Base-by-base conservation (phyloP, 2,797 vertebrate species). In the Gymnopithys bicolor region DNA sequence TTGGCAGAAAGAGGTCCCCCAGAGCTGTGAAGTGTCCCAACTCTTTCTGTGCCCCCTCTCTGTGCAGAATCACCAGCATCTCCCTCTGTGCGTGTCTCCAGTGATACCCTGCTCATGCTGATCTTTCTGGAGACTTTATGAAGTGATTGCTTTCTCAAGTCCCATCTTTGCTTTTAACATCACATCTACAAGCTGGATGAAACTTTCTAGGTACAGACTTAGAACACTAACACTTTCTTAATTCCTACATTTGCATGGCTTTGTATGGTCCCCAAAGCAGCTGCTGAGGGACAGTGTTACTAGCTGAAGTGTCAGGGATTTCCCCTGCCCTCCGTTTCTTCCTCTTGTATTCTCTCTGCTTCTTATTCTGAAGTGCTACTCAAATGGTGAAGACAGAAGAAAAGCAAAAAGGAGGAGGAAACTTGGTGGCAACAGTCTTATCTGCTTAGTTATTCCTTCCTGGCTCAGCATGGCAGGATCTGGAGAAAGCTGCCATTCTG, bases 181-280 rank as follows among this genome's bases (percentile, higher is more conserved):
- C 52, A 7, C 43, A 59, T 56, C 64, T 27, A 8, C 0, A 0
- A 59, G 17, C 52, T 67, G 32, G 21, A 2, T 23, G 48, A n/a
- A 45, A 7, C 37, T 33, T 39, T 37, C 21, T 19, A 21, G 10
- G 7, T 39, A 28, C 27, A 48, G 60, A 19, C 22, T 78, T 66
- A 33, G 41, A 76, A 21, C 0, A 2, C 11, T 1, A 9, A 23
- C 19, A 28, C 56, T 51, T 77, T 27, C 46, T 64, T 27, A 37
- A 33, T 73, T 46, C n/a, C 68, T n/a, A 0, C 0, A 0, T 58
- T 30, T 69, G 21, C 33, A 24, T 43, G 32, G 18, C 45, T 37
- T 64, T 39, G 24, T 4, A 4, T 17, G 7, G 14, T 76, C 19
- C 66, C 46, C 58, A n/a, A 59, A 75, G 58, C 80, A 80, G 52